Conservation (phyloP, 2,888 invertebrate species). For the Spodoptera picta region DNA sequence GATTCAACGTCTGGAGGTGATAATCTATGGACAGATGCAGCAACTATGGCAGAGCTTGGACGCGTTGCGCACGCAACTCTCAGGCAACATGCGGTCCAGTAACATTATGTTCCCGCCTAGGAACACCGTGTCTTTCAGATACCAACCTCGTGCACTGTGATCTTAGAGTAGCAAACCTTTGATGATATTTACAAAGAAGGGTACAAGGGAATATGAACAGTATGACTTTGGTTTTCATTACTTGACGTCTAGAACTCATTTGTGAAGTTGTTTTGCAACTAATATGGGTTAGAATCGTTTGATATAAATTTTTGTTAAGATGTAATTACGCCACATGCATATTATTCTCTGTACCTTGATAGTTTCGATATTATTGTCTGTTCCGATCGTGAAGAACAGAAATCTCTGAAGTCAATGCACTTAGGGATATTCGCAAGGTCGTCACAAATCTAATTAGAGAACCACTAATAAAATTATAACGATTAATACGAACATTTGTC, state of each 20-base stretch:
- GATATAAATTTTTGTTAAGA: no score
- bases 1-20: slow-evolving; percentile 80
- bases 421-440: slow-evolving; percentile 11
- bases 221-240: no score
- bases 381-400: no score
- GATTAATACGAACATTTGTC: slow-evolving; percentile 12
- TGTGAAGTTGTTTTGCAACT: no score
- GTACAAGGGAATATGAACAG: no score
- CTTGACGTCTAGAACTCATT: no score
- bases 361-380: no score
- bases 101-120: slow-evolving; percentile 68
- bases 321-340: no score
- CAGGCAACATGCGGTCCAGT: slow-evolving; percentile 54
- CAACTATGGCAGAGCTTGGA: slow-evolving; percentile 85
- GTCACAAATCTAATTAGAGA: slow-evolving; percentile 12
- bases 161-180: slow-evolving; percentile 2
- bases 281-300: no score
- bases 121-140: slow-evolving; percentile 61
- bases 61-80: slow-evolving; percentile 75
- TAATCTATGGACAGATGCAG: slow-evolving; percentile 85
- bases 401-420: slow-evolving; percentile 14
- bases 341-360: no score
- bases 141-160: slow-evolving; percentile 29
- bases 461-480: slow-evolving; percentile 18
- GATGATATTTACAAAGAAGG: no score